These are phyloP conservation scores for Meghimatium bilineatum DNA, from an alignment of 2,888 invertebrate genomes.

Conservation along the genomic window DNA sequence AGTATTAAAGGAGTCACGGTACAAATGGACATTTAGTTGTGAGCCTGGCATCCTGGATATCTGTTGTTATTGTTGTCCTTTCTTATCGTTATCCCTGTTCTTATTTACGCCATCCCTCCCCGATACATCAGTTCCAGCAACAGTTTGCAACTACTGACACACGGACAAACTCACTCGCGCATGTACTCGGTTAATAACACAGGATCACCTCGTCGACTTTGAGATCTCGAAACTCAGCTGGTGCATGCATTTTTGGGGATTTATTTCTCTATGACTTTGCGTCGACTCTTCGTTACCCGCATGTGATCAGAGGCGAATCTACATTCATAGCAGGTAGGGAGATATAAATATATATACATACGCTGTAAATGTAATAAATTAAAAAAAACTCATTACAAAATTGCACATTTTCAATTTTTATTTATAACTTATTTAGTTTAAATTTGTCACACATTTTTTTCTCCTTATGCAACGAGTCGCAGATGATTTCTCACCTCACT, in stretches of 20 bases:
- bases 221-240: neutral
- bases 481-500: no score
- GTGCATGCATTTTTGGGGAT: neutral
- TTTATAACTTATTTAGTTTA: no score
- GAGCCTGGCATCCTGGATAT: constrained; percentile 52
- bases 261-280: neutral
- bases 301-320: neutral
- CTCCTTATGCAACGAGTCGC: no score
- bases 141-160: neutral
- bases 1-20: constrained; percentile 75
- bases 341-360: no score
- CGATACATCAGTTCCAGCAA: constrained; percentile 2
- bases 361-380: no score
- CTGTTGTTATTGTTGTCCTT: constrained; percentile 2
- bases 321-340: no score
- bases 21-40: constrained; percentile 71
- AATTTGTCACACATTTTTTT: no score
- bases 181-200: neutral
- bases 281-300: neutral
- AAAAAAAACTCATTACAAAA: no score
- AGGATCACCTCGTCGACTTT: neutral
- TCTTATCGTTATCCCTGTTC: neutral
- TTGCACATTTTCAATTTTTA: no score
- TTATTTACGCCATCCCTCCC: constrained; percentile 32
- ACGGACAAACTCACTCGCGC: constrained; percentile 19